A percentile compares a stretch with the other conserved stretches of the same genome.
phyloP scores from a whole-genome alignment of 2,888 invertebrate genomes.

The Clistopyga incitator region DNA sequence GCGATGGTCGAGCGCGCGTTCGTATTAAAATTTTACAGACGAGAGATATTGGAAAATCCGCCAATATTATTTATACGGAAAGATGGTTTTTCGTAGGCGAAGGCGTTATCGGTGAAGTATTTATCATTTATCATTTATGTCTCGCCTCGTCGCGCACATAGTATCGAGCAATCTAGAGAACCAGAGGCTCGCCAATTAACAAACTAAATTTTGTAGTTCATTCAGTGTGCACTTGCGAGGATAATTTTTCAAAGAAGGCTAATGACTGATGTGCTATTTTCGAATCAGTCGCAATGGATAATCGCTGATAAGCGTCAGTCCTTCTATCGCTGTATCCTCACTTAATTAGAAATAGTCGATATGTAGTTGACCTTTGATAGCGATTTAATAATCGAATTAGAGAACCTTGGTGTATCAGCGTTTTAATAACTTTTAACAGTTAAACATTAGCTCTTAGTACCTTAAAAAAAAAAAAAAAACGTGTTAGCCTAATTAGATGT shows the following conservation, averaged over 20 bases:
- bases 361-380: slow-evolving; percentile 58
- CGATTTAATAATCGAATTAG: slow-evolving; percentile 54
- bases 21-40: slow-evolving; percentile 14
- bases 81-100: slow-evolving; percentile 1
- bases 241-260: not conserved
- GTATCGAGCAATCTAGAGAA: slow-evolving; percentile 15
- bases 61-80: slow-evolving; percentile 19
- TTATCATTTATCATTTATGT: slow-evolving; percentile 8
- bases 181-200: slow-evolving; percentile 34
- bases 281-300: not conserved
- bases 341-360: slow-evolving; percentile 28
- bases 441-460: slow-evolving; percentile 63
- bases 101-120: slow-evolving; percentile 34
- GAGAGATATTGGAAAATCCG: not conserved
- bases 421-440: slow-evolving; percentile 62
- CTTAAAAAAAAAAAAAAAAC: slow-evolving; percentile 47
- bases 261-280: not conserved
- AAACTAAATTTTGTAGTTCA: slow-evolving; percentile 19
- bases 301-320: not conserved
- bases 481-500: slow-evolving; percentile 70
- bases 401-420: slow-evolving; percentile 63
- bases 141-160: slow-evolving; percentile 25
- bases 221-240: slow-evolving; percentile 46
- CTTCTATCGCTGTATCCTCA: not conserved
- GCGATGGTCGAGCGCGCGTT: not conserved